Conservation (phyloP, 2,113 vertebrate genomes). For the Ictidomys tridecemlineatus region DNA sequence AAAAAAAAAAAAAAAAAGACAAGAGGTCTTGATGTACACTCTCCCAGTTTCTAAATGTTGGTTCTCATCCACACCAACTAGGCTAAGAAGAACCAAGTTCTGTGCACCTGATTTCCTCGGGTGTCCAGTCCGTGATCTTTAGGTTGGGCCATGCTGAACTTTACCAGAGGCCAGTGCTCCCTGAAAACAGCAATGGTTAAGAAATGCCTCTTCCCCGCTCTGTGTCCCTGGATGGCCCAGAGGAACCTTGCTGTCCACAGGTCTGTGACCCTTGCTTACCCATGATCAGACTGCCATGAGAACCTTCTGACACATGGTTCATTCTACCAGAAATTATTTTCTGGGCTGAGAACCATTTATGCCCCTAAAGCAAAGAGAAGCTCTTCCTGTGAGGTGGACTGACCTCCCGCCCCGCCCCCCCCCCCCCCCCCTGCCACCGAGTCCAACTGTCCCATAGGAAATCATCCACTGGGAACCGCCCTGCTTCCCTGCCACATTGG, state of each 20-base stretch:
- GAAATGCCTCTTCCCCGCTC: neutral
- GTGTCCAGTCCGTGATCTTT: accelerated
- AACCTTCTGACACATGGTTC: neutral
- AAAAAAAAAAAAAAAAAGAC: neutral
- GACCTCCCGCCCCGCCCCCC: neutral
- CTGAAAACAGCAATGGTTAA: neutral
- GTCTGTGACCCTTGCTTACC: neutral
- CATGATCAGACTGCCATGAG: neutral
- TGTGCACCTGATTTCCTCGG: accelerated
- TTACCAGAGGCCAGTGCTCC: neutral
- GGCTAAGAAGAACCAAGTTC: neutral
- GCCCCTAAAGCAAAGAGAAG: neutral
- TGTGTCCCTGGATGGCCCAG: neutral
- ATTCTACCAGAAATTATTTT: neutral
- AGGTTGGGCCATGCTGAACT: neutral
- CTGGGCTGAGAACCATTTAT: neutral
- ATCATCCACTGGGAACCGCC: neutral
- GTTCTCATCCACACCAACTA: neutral
- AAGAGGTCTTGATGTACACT: neutral
- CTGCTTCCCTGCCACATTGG: neutral
- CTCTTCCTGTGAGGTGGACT: neutral
- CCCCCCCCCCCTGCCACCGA: neutral
- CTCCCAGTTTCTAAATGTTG: neutral
- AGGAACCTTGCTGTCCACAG: neutral
- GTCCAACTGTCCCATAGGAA: neutral